Conservation (phyloP, 2,888 invertebrate species). For the Tachina grossa region DNA sequence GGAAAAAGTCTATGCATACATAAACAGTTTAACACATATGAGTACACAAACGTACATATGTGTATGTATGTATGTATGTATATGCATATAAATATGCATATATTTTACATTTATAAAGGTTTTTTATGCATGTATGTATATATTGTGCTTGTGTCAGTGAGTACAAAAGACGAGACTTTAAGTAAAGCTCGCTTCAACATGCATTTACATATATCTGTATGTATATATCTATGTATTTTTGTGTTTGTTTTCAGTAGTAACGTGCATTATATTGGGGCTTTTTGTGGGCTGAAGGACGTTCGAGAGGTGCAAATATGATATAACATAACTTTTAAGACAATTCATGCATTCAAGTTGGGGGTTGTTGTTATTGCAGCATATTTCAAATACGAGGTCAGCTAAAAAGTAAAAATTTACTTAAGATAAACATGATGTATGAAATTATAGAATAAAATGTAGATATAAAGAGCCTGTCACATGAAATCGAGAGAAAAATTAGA, state of each 20-base stretch:
- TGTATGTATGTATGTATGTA: background rate
- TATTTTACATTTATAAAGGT: background rate
- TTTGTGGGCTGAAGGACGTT: constrained; percentile 72
- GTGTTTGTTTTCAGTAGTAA: constrained; percentile 42
- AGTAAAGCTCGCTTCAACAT: constrained; percentile 17
- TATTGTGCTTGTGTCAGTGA: constrained; percentile 48
- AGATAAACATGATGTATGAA: no score
- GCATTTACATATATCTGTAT: background rate
- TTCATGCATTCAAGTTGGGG: constrained; percentile 42
- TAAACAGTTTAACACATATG: constrained; percentile 27
- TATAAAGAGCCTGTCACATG: no score
- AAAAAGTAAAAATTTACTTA: background rate
- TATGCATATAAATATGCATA: background rate
- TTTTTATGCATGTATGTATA: background rate
- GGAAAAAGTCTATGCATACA: constrained; percentile 39
- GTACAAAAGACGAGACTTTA: constrained; percentile 46
- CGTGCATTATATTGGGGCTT: constrained; percentile 60
- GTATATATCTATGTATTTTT: background rate
- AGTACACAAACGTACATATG: background rate
- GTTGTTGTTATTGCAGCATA: constrained; percentile 22
- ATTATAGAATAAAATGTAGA: no score
- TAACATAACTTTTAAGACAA: constrained; percentile 57
- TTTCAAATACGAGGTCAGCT: constrained; percentile 1
- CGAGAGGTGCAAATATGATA: constrained; percentile 62
- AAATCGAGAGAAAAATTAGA: no score